Conservation (phyloP, 2,888 invertebrate genomes). For the Agriopis marginaria region DNA sequence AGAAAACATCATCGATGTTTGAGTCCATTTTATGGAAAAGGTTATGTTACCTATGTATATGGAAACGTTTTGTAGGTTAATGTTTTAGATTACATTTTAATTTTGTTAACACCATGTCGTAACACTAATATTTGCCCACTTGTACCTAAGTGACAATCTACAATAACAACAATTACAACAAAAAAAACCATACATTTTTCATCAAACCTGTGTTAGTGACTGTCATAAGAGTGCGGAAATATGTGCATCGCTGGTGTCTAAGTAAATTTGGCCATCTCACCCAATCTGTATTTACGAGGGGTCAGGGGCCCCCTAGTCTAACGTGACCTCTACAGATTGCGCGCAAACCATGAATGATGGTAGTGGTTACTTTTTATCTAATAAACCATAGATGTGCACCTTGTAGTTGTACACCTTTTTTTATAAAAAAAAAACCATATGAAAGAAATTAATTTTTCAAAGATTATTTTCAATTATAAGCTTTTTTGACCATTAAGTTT, state of each 20-base stretch:
- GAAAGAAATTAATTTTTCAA: background rate
- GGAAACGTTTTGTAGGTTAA: no score
- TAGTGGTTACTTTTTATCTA: constrained; percentile 68
- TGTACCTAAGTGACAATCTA: no score
- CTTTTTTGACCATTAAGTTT: no score
- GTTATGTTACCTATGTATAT: no score
- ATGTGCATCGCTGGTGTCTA: constrained; percentile 76
- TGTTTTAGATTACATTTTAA: no score
- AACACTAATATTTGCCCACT: no score
- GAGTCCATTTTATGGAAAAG: no score
- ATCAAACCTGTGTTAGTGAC: constrained; percentile 40
- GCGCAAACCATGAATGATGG: constrained; percentile 79
- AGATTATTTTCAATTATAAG: no score
- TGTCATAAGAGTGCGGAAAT: constrained; percentile 66
- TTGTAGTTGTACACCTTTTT: background rate
- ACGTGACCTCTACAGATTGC: constrained; percentile 73
- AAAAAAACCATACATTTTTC: background rate
- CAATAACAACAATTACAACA: background rate
- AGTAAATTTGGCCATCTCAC: constrained; percentile 85
- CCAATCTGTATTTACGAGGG: constrained; percentile 82
- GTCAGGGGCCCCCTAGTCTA: constrained; percentile 55
- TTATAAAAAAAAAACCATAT: background rate
- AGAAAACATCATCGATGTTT: no score
- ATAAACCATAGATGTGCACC: background rate
- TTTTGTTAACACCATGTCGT: no score